Evolutionary conservation across 2,888 invertebrate genomes (phyloP).

Genomic region (Stenurella melanura): DNA sequence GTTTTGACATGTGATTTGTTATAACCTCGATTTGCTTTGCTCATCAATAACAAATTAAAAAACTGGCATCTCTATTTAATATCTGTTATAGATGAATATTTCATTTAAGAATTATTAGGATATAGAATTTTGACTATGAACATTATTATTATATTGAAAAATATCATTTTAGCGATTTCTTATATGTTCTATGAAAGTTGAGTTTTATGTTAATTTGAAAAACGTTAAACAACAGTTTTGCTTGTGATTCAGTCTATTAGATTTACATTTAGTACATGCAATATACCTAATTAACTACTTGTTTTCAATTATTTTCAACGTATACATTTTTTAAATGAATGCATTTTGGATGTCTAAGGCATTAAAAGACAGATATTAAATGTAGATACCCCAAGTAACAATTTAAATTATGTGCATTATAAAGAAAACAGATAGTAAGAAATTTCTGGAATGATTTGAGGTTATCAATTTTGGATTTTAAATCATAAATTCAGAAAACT

Average conservation of each 20-base stretch:
- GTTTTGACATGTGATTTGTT: constrained; percentile 43
- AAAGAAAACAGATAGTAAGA: not conserved
- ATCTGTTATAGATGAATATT: not conserved
- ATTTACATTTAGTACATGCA: too few relatives aligned
- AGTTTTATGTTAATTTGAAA: too few relatives aligned
- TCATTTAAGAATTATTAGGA: too few relatives aligned
- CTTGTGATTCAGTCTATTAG: too few relatives aligned
- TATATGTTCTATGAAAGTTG: too few relatives aligned
- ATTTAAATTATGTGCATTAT: constrained; percentile 5
- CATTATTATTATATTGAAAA: too few relatives aligned
- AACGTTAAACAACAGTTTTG: too few relatives aligned
- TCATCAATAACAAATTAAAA: constrained; percentile 23
- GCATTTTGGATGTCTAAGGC: not conserved
- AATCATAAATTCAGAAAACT: not conserved
- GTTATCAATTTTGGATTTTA: not conserved
- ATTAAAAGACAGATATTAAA: constrained; percentile 6
- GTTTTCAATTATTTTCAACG: too few relatives aligned
- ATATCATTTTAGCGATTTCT: too few relatives aligned
- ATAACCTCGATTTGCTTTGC: constrained; percentile 34
- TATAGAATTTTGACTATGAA: too few relatives aligned
- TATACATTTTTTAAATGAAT: too few relatives aligned
- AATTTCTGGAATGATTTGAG: not conserved
- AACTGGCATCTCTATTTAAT: constrained; percentile 18
- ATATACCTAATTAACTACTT: too few relatives aligned
- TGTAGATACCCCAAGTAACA: constrained; percentile 18